Conservation (phyloP, 2,888 invertebrate species). For the Lucinisca nassula region DNA sequence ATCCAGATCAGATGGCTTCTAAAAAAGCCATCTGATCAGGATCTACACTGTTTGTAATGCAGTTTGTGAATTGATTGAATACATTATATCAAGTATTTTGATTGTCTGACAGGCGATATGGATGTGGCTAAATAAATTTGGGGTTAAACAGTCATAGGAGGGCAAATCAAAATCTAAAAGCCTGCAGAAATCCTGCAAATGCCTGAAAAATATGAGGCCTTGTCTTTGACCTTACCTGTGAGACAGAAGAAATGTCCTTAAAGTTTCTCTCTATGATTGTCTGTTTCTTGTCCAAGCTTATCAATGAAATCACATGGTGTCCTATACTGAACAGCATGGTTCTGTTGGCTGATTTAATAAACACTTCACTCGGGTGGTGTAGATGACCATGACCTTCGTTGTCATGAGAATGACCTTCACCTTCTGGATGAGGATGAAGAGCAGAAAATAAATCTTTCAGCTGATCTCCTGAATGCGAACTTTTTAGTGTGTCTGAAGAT, state of each 20-base stretch:
- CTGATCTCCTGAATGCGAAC: slow-evolving; percentile 48
- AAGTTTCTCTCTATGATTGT: slow-evolving; percentile 95
- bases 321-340: slow-evolving; percentile 98
- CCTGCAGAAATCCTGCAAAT: too few species aligned
- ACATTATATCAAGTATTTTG: too few species aligned
- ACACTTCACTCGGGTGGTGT: slow-evolving; percentile 47
- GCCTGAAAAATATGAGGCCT: neutral
- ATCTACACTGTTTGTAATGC: too few species aligned
- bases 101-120: too few species aligned
- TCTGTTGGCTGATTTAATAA: slow-evolving; percentile 89
- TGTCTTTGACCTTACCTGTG: slow-evolving; percentile 90
- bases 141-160: too few species aligned
- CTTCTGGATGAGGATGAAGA: slow-evolving; percentile 26
- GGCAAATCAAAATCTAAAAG: too few species aligned
- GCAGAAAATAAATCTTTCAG: slow-evolving; percentile 61
- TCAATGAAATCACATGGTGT: slow-evolving; percentile 94
- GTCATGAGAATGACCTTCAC: slow-evolving; percentile 46
- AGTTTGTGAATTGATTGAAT: too few species aligned
- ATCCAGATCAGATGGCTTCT: too few species aligned
- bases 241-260: slow-evolving; percentile 96
- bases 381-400: slow-evolving; percentile 46
- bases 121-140: too few species aligned
- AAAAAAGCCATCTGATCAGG: too few species aligned
- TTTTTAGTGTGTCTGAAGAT: slow-evolving; percentile 43
- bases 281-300: slow-evolving; percentile 97